Base-by-base conservation (phyloP, 2,888 invertebrate genomes). In the Stegophylla sp. region DNA sequence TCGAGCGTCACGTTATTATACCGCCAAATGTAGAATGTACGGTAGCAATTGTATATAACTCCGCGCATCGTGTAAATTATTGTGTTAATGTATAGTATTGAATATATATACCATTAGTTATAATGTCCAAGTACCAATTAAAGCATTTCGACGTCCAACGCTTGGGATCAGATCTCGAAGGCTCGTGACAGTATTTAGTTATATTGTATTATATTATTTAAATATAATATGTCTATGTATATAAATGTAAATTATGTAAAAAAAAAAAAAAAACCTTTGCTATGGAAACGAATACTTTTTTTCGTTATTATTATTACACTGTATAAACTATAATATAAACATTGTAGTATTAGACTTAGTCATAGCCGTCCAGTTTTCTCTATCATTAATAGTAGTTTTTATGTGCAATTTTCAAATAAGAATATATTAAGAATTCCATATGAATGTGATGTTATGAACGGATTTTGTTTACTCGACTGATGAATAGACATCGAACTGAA, bases 401-500 rank as follows among this genome's bases (percentile, higher is more conserved):
- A 15, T 51, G 34, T 34, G 34, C 34, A 34, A 34, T 34, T 34
- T 34, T 34, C 34, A 34, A 34, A 34, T 34, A 34, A 7, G 34
- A 34, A 5, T 34, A 34, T 5, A 7, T 34, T n/a, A n/a, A n/a
- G 34, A 51, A 51, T 17, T 51, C 17, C n/a, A 1, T 51, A 4
- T 51, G 4, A 17, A 34, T 34, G 53, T 59, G 23, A 59, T 28
- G 9, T 9, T 43, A 72, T 43, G 43, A 26, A n/a, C n/a, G n/a
- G n/a, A n/a, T n/a, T 23, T 43, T 13, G 7, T 73, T 43, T 59
- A 28, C 23, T 72, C 23, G 72, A 61, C 74, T 48, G 74, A 74
- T 34, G 34, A 63, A 48, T n/a, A 34, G 10, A 17, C 26, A 26
- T 74, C 13, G 74, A 48, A 74, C 63, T 63, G 74, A 74, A 74